Base-by-base conservation (phyloP, 2,888 invertebrate genomes). In the Amorpha juglandis region DNA sequence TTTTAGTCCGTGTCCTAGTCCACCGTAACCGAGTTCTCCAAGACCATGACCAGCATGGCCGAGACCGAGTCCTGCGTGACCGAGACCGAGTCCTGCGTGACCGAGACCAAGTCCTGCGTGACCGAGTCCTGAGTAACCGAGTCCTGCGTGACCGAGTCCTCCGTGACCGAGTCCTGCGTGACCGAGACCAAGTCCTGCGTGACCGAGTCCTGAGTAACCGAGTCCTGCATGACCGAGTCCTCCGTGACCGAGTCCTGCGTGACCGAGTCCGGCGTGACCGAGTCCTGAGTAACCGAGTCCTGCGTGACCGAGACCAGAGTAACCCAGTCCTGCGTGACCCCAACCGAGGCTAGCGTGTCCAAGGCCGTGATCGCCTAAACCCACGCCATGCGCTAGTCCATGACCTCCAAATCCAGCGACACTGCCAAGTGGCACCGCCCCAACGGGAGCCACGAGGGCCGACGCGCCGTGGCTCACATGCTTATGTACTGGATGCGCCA, bases 391-490 rank as follows among this genome's bases (percentile, higher is more conserved):
- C n/a, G 74, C 79, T 19, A 72, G 47, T 35, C 75, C 77, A 6
- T 70, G 63, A 0, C 75, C 78, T 27, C 72, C 73, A 14, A n/a
- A 38, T 50, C 48, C 64, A 1, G 73, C 74, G 38, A 16, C 19
- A 50, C 80, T 72, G 0, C 78, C 78, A 0, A 77, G 74, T 0
- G 71, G 71, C 55, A 74, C 67, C 6, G 76, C 73, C 14, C 73
- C 70, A 7, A 79, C 66, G 0, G 76, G 75, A 8, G 78, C 71
- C 6, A 75, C 71, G 9, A 53, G 52, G 14, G 53, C 12, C 1
- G 64, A 42, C 1, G 51, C 21, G 27, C 45, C 45, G 21, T 45
- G 69, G 7, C 69, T 69, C 1, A 70, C 67, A 11, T 76, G 74
- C 62, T 76, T 78, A 51, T 64, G 69, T 0, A 78, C 62, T 0